phyloP scores from a whole-genome alignment of 2,113 vertebrate genomes.

The Penelope pileata region DNA sequence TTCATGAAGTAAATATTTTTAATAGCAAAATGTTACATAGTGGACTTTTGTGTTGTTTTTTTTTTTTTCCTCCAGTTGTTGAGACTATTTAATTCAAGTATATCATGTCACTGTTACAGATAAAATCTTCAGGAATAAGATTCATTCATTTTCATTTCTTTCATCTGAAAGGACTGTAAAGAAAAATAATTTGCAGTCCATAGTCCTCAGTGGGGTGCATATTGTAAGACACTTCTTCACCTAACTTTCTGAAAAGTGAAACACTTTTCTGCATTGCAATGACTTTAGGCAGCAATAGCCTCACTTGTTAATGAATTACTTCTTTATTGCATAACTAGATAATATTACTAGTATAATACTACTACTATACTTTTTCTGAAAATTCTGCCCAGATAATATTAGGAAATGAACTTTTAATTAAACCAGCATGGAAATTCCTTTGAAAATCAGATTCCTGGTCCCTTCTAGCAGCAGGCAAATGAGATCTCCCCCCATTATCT shows the following conservation, averaged over 20 bases:
- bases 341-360: neutral
- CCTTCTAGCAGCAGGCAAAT: neutral
- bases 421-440: neutral
- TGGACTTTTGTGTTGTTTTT: neutral
- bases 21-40: neutral
- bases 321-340: neutral
- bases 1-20: neutral
- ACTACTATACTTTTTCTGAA: neutral
- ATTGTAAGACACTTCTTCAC: neutral
- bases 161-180: neutral
- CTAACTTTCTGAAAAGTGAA: neutral
- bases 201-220: neutral
- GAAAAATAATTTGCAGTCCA: accelerated
- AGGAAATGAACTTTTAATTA: neutral
- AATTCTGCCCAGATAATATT: neutral
- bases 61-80: neutral
- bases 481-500: neutral
- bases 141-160: neutral
- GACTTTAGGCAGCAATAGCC: neutral
- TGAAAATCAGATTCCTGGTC: neutral
- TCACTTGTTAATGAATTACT: neutral
- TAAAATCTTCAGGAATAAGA: neutral
- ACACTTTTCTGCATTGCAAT: neutral
- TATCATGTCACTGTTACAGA: neutral
- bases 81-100: neutral